Conservation (phyloP, 1,140 invertebrate genomes). For the Ditylenchus dipsaci region DNA sequence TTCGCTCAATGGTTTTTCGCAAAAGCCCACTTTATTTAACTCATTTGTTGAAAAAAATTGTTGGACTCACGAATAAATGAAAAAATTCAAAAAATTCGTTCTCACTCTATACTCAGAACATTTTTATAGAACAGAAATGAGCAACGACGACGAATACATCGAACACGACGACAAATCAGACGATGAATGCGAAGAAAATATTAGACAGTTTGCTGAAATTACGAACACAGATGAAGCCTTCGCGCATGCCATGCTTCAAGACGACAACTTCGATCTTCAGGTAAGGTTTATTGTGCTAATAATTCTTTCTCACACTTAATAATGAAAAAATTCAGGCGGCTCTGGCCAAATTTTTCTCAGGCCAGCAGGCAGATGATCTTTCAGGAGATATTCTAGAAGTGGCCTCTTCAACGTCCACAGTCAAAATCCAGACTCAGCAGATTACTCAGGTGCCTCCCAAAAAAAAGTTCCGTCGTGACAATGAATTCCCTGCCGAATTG, state of each 20-base stretch:
- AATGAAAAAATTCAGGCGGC: slow-evolving; percentile 9
- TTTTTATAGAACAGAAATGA: background rate
- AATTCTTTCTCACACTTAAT: no score
- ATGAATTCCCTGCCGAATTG: slow-evolving; percentile 30
- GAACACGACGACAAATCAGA: slow-evolving; percentile 8
- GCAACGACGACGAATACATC: background rate
- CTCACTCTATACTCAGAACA: no score
- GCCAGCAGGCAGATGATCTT: slow-evolving; percentile 1
- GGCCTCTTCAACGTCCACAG: background rate
- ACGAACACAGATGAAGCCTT: slow-evolving; percentile 41
- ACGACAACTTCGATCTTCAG: slow-evolving; percentile 36
- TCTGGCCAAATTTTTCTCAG: slow-evolving; percentile 19
- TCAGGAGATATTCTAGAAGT: no score
- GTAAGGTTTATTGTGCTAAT: slow-evolving; percentile 16
- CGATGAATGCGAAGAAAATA: slow-evolving; percentile 19
- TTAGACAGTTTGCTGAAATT: slow-evolving; percentile 40
- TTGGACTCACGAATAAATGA: no score
- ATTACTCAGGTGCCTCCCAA: background rate
- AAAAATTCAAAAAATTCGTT: no score
- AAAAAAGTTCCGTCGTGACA: background rate
- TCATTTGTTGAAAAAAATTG: no score
- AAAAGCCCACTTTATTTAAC: no score
- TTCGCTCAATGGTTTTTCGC: no score
- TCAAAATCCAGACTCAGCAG: background rate
- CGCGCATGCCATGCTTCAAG: slow-evolving; percentile 40